phyloP scores from a whole-genome alignment of 2,797 vertebrate genomes.

The Ctenosaura bakeri region DNA sequence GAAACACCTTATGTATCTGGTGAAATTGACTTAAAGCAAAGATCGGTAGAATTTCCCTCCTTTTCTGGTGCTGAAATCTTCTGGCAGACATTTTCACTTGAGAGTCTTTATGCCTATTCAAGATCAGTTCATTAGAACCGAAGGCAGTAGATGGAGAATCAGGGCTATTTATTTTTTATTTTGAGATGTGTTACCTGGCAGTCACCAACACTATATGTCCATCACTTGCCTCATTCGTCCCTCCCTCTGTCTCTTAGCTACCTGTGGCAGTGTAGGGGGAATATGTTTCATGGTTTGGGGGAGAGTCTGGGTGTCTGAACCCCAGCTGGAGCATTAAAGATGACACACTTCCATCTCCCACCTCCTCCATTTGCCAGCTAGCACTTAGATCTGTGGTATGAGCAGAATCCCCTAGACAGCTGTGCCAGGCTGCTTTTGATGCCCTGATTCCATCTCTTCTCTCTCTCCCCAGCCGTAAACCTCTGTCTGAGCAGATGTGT shows the following conservation, averaged over 20 bases:
- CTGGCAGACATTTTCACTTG: background rate
- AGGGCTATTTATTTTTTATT: background rate
- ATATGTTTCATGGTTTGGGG: background rate
- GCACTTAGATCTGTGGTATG: background rate
- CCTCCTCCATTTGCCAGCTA: background rate
- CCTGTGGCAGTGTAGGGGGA: background rate
- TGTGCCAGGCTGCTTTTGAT: slow-evolving; percentile 30
- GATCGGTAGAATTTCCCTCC: background rate
- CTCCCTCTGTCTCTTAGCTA: background rate
- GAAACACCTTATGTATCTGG: no score
- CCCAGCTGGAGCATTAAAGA: slow-evolving; percentile 5
- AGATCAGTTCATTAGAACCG: background rate
- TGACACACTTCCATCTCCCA: background rate
- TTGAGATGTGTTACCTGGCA: background rate
- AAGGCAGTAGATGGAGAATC: background rate
- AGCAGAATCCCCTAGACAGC: slow-evolving; percentile 34
- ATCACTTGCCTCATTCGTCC: background rate
- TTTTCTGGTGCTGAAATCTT: background rate
- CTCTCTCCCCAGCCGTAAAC: slow-evolving; percentile 8
- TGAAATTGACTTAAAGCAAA: no score
- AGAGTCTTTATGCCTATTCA: background rate
- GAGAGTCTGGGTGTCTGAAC: background rate
- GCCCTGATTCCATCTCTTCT: slow-evolving; percentile 30
- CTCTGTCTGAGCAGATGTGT: slow-evolving; percentile 45
- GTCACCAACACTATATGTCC: background rate